A percentile compares a stretch with the other conserved stretches of the same genome.
Evolutionary conservation across 2,797 vertebrate species (phyloP).

Genomic region (Anableps anableps): DNA sequence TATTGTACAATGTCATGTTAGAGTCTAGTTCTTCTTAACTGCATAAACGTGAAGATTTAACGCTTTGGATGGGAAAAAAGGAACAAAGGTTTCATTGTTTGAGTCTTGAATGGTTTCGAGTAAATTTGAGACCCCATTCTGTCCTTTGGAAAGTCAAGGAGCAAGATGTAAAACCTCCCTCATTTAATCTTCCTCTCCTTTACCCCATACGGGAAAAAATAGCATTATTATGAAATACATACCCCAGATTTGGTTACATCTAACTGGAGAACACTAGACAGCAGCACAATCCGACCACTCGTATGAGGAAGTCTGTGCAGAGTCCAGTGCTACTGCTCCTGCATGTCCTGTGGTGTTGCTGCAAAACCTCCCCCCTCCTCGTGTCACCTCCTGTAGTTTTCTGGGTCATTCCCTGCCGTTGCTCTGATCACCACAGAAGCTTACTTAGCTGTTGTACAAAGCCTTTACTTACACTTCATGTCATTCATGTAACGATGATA

Average conservation of each 20-base stretch:
- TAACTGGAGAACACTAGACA: background rate
- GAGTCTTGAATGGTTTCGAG: constrained; percentile 6
- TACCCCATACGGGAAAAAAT: constrained; percentile 17
- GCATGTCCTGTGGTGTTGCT: constrained; percentile 12
- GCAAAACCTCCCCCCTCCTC: constrained; percentile 24
- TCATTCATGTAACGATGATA: background rate
- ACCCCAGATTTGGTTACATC: background rate
- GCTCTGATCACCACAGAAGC: constrained; percentile 46
- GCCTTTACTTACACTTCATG: constrained; percentile 4
- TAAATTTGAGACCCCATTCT: background rate
- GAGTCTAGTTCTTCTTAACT: constrained; percentile 18
- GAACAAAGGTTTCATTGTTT: constrained; percentile 36
- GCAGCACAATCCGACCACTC: constrained; percentile 37
- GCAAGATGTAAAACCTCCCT: constrained; percentile 3
- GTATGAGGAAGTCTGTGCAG: constrained; percentile 42
- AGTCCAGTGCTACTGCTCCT: constrained; percentile 33
- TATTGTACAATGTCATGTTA: constrained; percentile 2
- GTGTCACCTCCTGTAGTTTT: constrained; percentile 66
- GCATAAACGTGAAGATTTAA: constrained; percentile 9
- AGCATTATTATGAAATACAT: background rate
- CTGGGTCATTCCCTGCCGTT: constrained; percentile 60
- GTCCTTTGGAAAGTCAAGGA: constrained; percentile 10
- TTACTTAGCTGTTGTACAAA: constrained; percentile 33
- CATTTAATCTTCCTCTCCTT: constrained; percentile 12
- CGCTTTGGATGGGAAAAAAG: background rate